Evolutionary conservation across 64 coral and sea anemone species (phyloP), one percentile per base, ranked within the genome.

Genomic region (Montipora capricornis): DNA sequence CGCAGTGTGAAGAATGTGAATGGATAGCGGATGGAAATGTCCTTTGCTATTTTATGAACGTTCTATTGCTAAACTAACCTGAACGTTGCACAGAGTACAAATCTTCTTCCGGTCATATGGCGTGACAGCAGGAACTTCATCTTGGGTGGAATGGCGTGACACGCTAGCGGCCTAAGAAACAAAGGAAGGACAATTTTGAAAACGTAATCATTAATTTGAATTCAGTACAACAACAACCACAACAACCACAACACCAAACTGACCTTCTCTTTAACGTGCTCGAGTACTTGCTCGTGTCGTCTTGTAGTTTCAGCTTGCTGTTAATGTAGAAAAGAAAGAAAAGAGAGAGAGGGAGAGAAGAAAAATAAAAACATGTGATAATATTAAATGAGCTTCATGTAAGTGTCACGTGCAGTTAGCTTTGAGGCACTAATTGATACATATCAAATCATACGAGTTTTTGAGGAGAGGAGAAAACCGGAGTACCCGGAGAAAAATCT

Each of bases 221-320:
- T 57, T 0, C 53, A 8, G 0, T 57, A 57, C 5, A 8, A 57
- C 53, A 57, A 11, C 11, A 57, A 8, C 5, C 5, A 57, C 52
- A 57, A 57, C 52, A 57, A 24, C 53, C 19, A 59, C 76, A 88
- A 3, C 47, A 26, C 26, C 37, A 37, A 37, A 37, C 47, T 6
- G 44, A 98, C 96, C 88, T 98, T 98, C 37, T 98, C 96, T n/a
- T 98, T 98, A 3, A 98, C 96, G 22, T 95, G 94, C 90, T 98
- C 96, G 26, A 98, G 66, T 24, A 93, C 90, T 64, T 98, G 94
- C 45, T 95, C 96, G 59, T 98, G 94, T 20, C 96, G 83, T 70
- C 93, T 90, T 5, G 91, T 98, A 20, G 90, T 93, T 51, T 98
- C 96, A 11, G 87, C 92, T 98, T 98, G 96, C 96, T 98, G 88